These are phyloP conservation scores for Plagiodera versicolora DNA, from an alignment of 2,888 invertebrate genomes.

Conservation along the genomic window DNA sequence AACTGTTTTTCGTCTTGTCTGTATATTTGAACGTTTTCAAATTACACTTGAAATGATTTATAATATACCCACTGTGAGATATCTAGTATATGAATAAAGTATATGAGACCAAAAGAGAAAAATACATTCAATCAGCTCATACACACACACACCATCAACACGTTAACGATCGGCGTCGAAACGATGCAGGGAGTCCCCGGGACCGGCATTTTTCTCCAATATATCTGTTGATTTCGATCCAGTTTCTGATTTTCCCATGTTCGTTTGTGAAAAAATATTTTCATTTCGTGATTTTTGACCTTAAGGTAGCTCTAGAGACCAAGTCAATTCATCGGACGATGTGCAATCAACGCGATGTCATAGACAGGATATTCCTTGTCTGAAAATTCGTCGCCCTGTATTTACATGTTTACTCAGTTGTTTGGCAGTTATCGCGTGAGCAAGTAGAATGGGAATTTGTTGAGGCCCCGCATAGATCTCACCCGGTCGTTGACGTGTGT, in stretches of 20 bases:
- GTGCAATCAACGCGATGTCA: too few species aligned
- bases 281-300: too few species aligned
- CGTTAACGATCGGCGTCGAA: neutral
- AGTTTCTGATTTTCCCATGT: neutral
- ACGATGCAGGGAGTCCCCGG: conserved; percentile 1
- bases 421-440: too few species aligned
- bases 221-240: conserved; percentile 3
- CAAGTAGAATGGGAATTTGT: too few species aligned
- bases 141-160: too few species aligned
- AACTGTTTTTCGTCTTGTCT: neutral
- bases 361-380: too few species aligned
- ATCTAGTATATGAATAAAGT: conserved; percentile 65
- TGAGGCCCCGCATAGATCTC: too few species aligned
- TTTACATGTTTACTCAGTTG: too few species aligned
- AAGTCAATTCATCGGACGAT: too few species aligned
- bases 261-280: neutral
- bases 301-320: too few species aligned
- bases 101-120: conserved; percentile 51
- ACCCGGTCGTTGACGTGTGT: too few species aligned
- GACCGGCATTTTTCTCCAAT: neutral
- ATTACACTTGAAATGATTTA: neutral
- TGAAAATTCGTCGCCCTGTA: too few species aligned
- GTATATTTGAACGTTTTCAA: neutral
- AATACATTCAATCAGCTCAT: neutral
- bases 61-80: conserved; percentile 20